phyloP scores from a whole-genome alignment of 2,113 vertebrate species.

The Scartelaos histophorus region DNA sequence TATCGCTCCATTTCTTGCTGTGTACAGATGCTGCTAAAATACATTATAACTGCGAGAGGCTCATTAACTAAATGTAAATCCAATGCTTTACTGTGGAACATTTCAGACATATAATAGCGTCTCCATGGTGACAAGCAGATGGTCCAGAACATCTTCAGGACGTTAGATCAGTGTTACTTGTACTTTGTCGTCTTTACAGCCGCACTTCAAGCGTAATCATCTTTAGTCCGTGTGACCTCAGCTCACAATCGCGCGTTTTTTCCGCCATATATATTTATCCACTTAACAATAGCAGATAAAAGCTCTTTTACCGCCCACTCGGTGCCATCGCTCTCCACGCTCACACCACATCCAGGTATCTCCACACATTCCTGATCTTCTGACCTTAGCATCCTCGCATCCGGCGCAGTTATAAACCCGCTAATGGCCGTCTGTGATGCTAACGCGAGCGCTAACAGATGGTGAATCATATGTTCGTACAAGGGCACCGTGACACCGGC shows the following conservation, averaged over 20 bases:
- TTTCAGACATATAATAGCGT: too few relatives aligned
- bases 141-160: too few relatives aligned
- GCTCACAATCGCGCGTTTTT: not conserved
- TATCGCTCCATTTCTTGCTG: too few relatives aligned
- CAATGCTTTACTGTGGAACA: too few relatives aligned
- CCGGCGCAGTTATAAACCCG: not conserved
- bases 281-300: not conserved
- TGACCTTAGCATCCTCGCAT: constrained; percentile 7
- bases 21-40: too few relatives aligned
- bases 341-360: not conserved
- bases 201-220: not conserved
- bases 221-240: not conserved
- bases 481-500: constrained; percentile 1
- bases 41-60: too few relatives aligned
- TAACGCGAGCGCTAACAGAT: constrained; percentile 10
- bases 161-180: too few relatives aligned
- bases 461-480: constrained; percentile 11
- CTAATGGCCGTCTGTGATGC: constrained; percentile 2
- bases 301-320: not conserved
- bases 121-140: too few relatives aligned
- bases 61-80: too few relatives aligned
- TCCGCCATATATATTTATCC: not conserved
- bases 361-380: not conserved
- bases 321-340: not conserved
- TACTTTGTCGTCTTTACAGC: too few relatives aligned